Conservation (phyloP, 2,797 vertebrate genomes). For the Apodemus agrarius region DNA sequence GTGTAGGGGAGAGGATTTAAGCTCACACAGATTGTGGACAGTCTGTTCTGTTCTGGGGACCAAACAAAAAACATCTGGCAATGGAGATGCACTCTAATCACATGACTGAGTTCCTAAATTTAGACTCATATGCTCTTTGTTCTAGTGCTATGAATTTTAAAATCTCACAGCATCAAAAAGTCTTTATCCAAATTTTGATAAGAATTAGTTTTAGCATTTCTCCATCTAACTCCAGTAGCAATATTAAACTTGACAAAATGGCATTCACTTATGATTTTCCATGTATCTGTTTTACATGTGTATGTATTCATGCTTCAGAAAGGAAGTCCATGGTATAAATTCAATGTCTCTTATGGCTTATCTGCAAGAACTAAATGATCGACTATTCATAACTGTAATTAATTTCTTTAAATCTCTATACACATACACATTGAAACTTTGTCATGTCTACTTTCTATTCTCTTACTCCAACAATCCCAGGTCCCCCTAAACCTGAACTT, state of each 20-base stretch:
- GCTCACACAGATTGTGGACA: neutral
- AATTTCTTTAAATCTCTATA: neutral
- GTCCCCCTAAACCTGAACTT: neutral
- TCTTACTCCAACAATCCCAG: neutral
- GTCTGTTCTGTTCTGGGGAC: neutral
- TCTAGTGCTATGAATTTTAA: neutral
- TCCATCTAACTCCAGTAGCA: neutral
- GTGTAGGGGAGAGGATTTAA: neutral
- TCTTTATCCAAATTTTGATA: neutral
- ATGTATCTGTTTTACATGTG: neutral
- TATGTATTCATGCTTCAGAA: neutral
- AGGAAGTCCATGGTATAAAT: neutral
- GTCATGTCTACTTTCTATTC: fast-evolving
- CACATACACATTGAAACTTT: neutral
- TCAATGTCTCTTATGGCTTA: neutral
- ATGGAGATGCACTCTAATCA: neutral
- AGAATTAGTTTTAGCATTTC: neutral
- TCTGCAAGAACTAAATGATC: neutral
- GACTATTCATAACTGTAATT: neutral
- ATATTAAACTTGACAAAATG: neutral
- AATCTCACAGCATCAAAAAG: neutral
- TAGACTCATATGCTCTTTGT: neutral
- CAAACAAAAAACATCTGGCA: neutral
- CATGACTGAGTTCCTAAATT: neutral
- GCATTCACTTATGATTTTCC: neutral